Percentiles rank a stretch among this genome's conserved stretches.
Conservation (phyloP, 2,888 invertebrate species). For the Drosophila melanosoma region DNA sequence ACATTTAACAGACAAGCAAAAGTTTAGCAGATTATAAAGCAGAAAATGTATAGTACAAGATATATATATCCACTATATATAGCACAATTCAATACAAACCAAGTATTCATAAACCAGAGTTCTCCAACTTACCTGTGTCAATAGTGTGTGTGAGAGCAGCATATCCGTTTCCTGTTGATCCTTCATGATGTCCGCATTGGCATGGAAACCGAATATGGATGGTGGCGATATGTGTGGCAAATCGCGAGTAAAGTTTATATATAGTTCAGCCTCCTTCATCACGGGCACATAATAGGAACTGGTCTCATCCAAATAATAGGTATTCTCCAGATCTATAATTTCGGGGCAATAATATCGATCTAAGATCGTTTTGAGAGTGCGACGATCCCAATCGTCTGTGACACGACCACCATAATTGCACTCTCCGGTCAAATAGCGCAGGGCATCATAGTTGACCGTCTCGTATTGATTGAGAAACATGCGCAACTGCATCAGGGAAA, state of each 20-base stretch:
- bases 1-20: conserved; percentile 10
- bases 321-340: conserved; percentile 87
- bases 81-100: not conserved
- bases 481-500: conserved; percentile 94
- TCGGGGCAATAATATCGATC: conserved; percentile 91
- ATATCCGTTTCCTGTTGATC: conserved; percentile 94
- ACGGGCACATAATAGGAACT: conserved; percentile 90
- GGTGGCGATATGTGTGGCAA: conserved; percentile 92
- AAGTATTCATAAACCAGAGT: not conserved
- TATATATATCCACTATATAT: not conserved
- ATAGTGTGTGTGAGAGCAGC: conserved; percentile 89
- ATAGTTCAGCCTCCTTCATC: conserved; percentile 90
- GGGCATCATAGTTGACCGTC: conserved; percentile 93
- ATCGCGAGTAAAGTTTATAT: conserved; percentile 88
- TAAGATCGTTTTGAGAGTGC: conserved; percentile 93
- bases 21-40: conserved; percentile 21
- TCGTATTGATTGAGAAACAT: conserved; percentile 94
- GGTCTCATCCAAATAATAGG: conserved; percentile 89
- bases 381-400: conserved; percentile 97
- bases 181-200: conserved; percentile 96
- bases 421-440: conserved; percentile 96
- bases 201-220: conserved; percentile 95
- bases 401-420: conserved; percentile 98
- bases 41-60: not conserved
- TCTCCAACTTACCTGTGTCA: conserved; percentile 89